These are phyloP conservation scores for Sphinx pinastri DNA, from an alignment of 2,888 invertebrate genomes.

Conservation along the genomic window DNA sequence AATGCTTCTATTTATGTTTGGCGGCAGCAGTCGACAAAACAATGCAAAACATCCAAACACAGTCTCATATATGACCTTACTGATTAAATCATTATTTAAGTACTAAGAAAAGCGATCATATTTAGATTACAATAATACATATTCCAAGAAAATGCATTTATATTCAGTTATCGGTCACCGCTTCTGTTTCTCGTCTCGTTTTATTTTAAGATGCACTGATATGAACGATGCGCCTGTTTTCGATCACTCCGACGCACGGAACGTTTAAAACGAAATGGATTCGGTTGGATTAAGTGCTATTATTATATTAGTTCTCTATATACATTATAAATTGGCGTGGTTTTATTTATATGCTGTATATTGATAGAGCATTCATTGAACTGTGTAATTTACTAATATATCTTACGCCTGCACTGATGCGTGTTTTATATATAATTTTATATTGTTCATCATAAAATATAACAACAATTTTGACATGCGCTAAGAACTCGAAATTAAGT, in stretches of 20 bases:
- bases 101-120: not conserved
- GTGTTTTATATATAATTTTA: no score
- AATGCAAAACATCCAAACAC: not conserved
- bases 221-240: constrained; percentile 22
- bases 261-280: not conserved
- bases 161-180: constrained; percentile 12
- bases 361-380: no score
- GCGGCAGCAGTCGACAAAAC: no score
- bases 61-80: not conserved
- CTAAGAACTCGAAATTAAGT: not conserved
- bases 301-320: not conserved
- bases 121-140: not conserved
- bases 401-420: no score
- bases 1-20: no score
- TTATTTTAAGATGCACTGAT: constrained; percentile 23
- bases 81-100: not conserved
- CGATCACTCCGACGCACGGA: constrained; percentile 8
- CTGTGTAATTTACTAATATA: no score
- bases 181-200: constrained; percentile 25
- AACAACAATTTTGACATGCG: no score
- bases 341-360: not conserved
- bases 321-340: not conserved
- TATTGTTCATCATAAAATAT: no score
- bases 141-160: not conserved
- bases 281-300: constrained; percentile 11